Percentiles rank a stretch among this genome's conserved stretches.
phyloP scores from a whole-genome alignment of 2,797 vertebrate species.

The Botia kubotai region DNA sequence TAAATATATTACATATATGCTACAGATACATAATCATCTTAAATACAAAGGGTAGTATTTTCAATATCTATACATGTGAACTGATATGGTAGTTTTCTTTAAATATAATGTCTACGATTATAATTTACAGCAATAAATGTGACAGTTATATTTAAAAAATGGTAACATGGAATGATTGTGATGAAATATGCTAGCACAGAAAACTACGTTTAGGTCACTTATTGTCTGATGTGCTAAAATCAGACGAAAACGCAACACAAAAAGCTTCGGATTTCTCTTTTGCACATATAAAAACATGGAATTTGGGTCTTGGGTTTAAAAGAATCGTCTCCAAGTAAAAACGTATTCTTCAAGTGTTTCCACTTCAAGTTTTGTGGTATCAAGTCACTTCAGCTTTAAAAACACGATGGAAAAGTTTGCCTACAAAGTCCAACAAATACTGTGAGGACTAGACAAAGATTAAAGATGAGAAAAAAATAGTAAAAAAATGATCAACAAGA shows the following conservation, averaged over 20 bases:
- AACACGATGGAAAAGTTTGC: conserved; percentile 48
- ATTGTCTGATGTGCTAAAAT: conserved; percentile 29
- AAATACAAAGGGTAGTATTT: conserved; percentile 99
- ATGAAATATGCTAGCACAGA: conserved; percentile 22
- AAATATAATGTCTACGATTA: conserved; percentile 99
- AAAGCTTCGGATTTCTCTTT: background rate
- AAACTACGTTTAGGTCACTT: conserved; percentile 27
- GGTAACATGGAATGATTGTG: conserved; percentile 98
- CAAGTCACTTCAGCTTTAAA: conserved; percentile 45
- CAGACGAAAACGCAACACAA: background rate
- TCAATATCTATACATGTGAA: conserved; percentile 99
- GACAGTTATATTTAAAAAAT: conserved; percentile 76
- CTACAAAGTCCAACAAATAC: conserved; percentile 20
- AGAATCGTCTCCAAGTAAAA: conserved; percentile 1
- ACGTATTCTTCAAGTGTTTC: conserved; percentile 57
- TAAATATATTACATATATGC: conserved; percentile 99
- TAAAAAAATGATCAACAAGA: background rate
- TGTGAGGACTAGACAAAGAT: conserved; percentile 13
- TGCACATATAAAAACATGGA: background rate
- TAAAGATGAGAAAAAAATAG: background rate
- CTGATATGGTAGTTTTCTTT: conserved; percentile 98
- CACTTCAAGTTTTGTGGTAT: conserved; percentile 61
- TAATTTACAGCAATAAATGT: conserved; percentile 93
- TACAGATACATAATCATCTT: conserved; percentile 99
- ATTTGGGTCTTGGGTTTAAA: conserved; percentile 5